phyloP scores from a whole-genome alignment of 2,113 vertebrate species.

The Dissostichus mawsoni region DNA sequence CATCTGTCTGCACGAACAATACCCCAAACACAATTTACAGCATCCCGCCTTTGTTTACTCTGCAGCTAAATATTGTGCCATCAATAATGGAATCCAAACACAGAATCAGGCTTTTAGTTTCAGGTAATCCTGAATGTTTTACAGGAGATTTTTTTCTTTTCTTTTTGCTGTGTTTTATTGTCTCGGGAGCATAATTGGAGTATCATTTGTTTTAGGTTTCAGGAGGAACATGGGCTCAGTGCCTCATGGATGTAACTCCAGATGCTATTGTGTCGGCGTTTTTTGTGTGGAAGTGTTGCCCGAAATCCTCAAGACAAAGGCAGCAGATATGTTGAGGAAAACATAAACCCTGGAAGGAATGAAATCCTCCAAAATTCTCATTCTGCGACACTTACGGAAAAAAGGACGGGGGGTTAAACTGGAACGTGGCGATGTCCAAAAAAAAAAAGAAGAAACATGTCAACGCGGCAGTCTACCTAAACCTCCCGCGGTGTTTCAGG shows the following conservation, averaged over 20 bases:
- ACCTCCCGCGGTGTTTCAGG: slow-evolving; percentile 55
- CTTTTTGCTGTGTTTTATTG: slow-evolving; percentile 69
- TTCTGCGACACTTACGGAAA: slow-evolving; percentile 37
- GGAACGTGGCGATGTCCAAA: slow-evolving; percentile 31
- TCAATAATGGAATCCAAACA: slow-evolving; percentile 77
- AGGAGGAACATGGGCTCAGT: slow-evolving; percentile 72
- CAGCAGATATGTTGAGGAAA: slow-evolving; percentile 57
- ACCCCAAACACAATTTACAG: slow-evolving; percentile 64
- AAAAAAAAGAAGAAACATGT: not conserved
- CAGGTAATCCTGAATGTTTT: slow-evolving; percentile 79
- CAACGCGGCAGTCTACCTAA: slow-evolving; percentile 12
- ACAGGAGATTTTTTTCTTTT: slow-evolving; percentile 61
- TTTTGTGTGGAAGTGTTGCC: slow-evolving; percentile 71
- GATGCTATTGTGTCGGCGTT: slow-evolving; percentile 75
- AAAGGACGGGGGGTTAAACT: slow-evolving; percentile 21
- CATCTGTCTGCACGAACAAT: slow-evolving; percentile 72
- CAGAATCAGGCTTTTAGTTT: slow-evolving; percentile 68
- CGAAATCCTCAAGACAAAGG: slow-evolving; percentile 80
- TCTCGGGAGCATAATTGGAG: slow-evolving; percentile 77
- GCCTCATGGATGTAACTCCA: slow-evolving; percentile 74
- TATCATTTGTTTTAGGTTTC: slow-evolving; percentile 80
- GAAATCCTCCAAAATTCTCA: slow-evolving; percentile 55
- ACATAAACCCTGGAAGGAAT: slow-evolving; percentile 61
- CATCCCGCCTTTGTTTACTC: slow-evolving; percentile 63
- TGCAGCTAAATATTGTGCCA: slow-evolving; percentile 75